Evolutionary conservation across 1,140 invertebrate genomes (phyloP), one percentile per base, ranked within the genome.

Genomic region (Ips typographus): DNA sequence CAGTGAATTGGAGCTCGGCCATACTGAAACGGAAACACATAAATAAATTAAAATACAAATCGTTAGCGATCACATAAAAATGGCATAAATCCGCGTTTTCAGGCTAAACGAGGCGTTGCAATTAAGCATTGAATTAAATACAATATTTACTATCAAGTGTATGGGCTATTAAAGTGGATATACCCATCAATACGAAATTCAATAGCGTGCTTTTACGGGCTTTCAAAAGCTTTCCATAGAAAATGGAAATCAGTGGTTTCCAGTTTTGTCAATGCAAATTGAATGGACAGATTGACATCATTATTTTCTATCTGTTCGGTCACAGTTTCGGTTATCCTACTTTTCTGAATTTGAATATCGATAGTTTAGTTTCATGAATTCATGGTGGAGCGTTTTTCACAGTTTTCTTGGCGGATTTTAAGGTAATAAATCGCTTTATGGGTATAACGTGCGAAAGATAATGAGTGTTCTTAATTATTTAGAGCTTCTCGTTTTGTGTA

Each of bases 1-100:
- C 89, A 91, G 76, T 92, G 90, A 67, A 91, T 88, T 4, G 90
- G 90, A 6, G 90, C 87, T 69, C 90, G 81, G 39, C 90, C 89
- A 80, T 91, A 90, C 90, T 91, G 79, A 6, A 83, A 83, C n/a
- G 81, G 82, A 67, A 63, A 58, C 7, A 62, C 22, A 40, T 22
- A 22, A 22, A 22, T 22, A 22, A 22, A 22, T 47, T 47, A 47
- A 6, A 6, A 6, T n/a, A 47, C 22, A 22, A 22, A 22, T 22
- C 22, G 22, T 22, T 22, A 22, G 22, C 22, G 22, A 22, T 22
- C 22, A 22, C 22, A 22, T 22, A 22, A 22, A 22, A 22, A 22
- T 22, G 22, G 22, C 22, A 22, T 22, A 22, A 22, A 22, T 22
- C 22, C 22, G 22, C 22, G 22, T 22, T 22, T 22, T 22, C 22